Conservation (phyloP, 2,797 vertebrate species). For the Peromyscus attwateri region DNA sequence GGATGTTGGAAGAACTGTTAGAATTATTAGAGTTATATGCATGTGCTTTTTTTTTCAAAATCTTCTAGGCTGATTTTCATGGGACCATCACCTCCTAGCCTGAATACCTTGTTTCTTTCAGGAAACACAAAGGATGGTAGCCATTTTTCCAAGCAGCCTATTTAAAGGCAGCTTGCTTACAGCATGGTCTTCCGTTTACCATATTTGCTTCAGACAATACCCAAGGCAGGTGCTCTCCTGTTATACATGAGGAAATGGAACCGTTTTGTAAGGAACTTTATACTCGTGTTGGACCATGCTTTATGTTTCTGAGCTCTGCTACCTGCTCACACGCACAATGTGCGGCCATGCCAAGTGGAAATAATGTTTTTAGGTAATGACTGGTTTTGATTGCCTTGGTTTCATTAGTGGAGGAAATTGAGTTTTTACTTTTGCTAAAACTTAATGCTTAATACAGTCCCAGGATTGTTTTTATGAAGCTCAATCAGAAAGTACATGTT, state of each 20-base stretch:
- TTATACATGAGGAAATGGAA: background rate
- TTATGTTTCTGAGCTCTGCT: background rate
- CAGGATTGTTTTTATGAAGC: constrained; percentile 1
- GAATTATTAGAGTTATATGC: background rate
- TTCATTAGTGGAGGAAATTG: constrained; percentile 16
- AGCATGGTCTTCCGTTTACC: background rate
- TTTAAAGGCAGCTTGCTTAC: background rate
- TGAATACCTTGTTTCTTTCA: background rate
- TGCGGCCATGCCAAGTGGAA: background rate
- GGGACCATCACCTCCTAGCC: background rate
- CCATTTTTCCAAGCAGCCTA: background rate
- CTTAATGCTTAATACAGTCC: background rate
- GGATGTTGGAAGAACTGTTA: background rate
- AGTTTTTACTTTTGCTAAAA: constrained; percentile 13
- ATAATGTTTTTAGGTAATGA: background rate
- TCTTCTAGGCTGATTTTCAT: background rate
- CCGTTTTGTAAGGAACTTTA: background rate
- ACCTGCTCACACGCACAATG: rapidly evolving
- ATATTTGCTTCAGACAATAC: background rate
- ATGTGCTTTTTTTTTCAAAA: background rate
- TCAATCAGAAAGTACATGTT: background rate
- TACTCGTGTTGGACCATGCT: background rate
- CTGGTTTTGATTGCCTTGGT: background rate
- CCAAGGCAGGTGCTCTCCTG: background rate
- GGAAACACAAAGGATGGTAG: background rate